Conservation (phyloP, 1,140 invertebrate genomes). For the Nasonia giraulti region DNA sequence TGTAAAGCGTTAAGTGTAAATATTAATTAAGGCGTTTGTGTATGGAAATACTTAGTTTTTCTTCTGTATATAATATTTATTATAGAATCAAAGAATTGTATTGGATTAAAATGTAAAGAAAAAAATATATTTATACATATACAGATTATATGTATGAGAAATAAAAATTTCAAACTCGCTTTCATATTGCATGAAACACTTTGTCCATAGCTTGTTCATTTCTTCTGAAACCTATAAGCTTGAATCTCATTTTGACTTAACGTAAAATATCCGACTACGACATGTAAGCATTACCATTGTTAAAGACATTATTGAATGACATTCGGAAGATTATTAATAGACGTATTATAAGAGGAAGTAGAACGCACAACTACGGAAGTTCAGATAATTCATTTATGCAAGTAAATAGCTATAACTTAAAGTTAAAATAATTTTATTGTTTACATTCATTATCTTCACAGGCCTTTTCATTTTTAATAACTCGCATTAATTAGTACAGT, state of each 20-base stretch:
- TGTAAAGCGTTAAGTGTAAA: slow-evolving; percentile 38
- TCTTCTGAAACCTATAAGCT: not conserved
- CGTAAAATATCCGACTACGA: not conserved
- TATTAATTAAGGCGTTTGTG: slow-evolving; percentile 36
- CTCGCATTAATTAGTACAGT: slow-evolving; percentile 12
- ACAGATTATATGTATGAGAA: slow-evolving; percentile 39
- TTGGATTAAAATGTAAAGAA: slow-evolving; percentile 1
- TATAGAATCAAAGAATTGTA: slow-evolving; percentile 44
- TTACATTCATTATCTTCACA: slow-evolving; percentile 31
- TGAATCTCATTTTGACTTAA: not conserved
- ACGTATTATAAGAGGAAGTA: slow-evolving; percentile 1
- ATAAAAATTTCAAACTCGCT: slow-evolving; percentile 24
- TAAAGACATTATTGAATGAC: not conserved
- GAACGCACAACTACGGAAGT: not conserved
- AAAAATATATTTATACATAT: not conserved
- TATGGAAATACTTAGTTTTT: slow-evolving; percentile 43
- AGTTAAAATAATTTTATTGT: slow-evolving; percentile 20
- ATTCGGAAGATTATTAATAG: not conserved
- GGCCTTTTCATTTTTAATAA: slow-evolving; percentile 36
- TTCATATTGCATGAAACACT: slow-evolving; percentile 3
- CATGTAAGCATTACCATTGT: not conserved
- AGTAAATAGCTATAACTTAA: slow-evolving; percentile 1
- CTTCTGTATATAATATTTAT: slow-evolving; percentile 54
- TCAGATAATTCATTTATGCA: not conserved
- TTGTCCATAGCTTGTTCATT: not conserved